Base-by-base conservation (phyloP, 1,140 invertebrate species). In the Orussus abietinus region DNA sequence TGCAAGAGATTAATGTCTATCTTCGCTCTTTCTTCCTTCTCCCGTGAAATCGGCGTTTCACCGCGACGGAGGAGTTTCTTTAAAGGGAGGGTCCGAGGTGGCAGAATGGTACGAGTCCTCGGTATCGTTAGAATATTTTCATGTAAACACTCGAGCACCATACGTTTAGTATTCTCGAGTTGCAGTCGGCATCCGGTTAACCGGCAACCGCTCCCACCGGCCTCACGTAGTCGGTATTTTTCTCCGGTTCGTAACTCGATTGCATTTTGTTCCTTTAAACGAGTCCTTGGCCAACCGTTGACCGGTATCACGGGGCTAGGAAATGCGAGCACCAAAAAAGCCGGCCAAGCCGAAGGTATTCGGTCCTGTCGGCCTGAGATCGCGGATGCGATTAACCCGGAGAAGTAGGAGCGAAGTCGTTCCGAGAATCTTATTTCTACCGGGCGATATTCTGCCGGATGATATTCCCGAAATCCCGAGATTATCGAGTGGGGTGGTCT, bases 121-220 rank as follows among this genome's bases (percentile, higher is more conserved):
- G 50, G 43, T 52, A 51, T 58, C 55, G 45, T 57, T 54, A 51
- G 51, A 58, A 48, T 58, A 52, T 59, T 57, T 60, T 59, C 55
- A 56, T 49, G 63, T 61, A 62, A 62, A 64, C 55, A 64, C 51
- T 60, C 55, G 53, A 53, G 49, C 42, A 45, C 44, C 25, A 40
- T 45, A 49, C 56, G 54, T 64, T 66, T 66, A 64, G 59, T 68
- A 68, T 68, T 65, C 65, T 54, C 46, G 42, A 47, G 57, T 54
- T 62, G 62, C 57, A 57, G 52, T 59, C 56, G 53, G 57, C 61
- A 66, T 68, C 64, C 64, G 65, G 65, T 62, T 60, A 57, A 57
- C 49, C 45, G 53, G 46, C 43, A 51, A 50, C 60, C 57, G 57
- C 50, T 52, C 62, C 59, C 57, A 59, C 47, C 53, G 22, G 6